Conservation (phyloP, 2,888 invertebrate species). For the Euplexia lucipara region DNA sequence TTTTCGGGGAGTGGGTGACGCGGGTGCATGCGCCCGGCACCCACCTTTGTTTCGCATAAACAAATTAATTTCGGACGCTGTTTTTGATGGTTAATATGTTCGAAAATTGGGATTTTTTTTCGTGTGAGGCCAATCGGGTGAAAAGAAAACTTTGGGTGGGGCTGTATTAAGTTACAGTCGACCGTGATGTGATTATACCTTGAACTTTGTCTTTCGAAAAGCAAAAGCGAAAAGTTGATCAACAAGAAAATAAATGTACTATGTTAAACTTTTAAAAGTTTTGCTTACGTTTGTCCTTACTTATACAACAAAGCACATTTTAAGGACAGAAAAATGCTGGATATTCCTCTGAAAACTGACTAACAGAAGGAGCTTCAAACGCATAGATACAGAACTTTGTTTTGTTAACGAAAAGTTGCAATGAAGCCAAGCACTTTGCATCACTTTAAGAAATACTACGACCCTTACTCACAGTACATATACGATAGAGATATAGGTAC, state of each 20-base stretch:
- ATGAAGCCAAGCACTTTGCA: background rate
- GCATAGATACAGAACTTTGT: background rate
- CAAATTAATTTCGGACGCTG: constrained; percentile 91
- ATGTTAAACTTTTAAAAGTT: background rate
- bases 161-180: constrained; percentile 43
- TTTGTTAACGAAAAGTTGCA: background rate
- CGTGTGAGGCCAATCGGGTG: constrained; percentile 62
- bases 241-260: background rate
- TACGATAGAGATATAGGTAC: constrained; percentile 7
- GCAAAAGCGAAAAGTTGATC: background rate
- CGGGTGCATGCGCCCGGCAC: constrained; percentile 89
- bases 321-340: background rate
- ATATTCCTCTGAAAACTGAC: background rate
- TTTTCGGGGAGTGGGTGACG: constrained; percentile 89
- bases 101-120: constrained; percentile 80
- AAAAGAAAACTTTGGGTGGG: constrained; percentile 62
- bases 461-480: too few species aligned
- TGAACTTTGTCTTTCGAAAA: constrained; percentile 13
- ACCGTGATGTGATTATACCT: constrained; percentile 16
- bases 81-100: constrained; percentile 90
- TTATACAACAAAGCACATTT: background rate
- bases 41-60: constrained; percentile 91
- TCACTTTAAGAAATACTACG: background rate
- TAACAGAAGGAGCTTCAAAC: background rate
- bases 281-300: background rate